phyloP scores from a whole-genome alignment of 1,140 invertebrate genomes.

The Leptinotarsa defecta region DNA sequence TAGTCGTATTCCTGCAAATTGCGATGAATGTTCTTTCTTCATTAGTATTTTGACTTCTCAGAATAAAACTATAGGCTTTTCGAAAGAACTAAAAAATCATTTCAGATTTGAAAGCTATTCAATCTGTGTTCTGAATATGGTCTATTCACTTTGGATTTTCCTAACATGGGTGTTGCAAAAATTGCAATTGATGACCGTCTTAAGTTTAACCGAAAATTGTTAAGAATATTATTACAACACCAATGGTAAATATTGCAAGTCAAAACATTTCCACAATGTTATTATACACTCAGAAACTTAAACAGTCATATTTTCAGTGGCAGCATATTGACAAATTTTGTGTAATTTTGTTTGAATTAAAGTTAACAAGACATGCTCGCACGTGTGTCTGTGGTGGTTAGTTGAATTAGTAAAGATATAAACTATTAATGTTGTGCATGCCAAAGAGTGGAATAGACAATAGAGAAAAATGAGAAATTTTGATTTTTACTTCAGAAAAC shows the following conservation, averaged over 20 bases:
- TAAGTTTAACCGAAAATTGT: too few relatives aligned
- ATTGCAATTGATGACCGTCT: too few relatives aligned
- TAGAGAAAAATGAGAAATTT: neutral
- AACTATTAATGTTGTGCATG: constrained; percentile 37
- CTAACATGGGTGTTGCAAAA: too few relatives aligned
- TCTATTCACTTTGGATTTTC: too few relatives aligned
- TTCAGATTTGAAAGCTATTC: too few relatives aligned
- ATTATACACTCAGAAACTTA: constrained; percentile 11
- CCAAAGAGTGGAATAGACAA: constrained; percentile 23
- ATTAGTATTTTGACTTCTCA: too few relatives aligned
- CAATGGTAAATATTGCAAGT: neutral
- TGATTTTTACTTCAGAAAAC: neutral
- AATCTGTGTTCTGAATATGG: too few relatives aligned
- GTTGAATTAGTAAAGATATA: constrained; percentile 24
- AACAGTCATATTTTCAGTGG: constrained; percentile 16
- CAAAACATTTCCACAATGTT: constrained; percentile 18
- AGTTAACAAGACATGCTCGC: constrained; percentile 37
- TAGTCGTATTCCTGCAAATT: too few relatives aligned
- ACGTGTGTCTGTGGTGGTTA: constrained; percentile 40
- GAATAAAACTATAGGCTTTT: too few relatives aligned
- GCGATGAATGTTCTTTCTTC: too few relatives aligned
- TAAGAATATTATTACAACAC: too few relatives aligned
- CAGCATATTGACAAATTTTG: constrained; percentile 12
- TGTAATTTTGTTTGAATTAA: constrained; percentile 33
- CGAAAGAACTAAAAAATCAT: too few relatives aligned